A percentile compares a stretch with the other conserved stretches of the same genome.
Evolutionary conservation across 2,888 invertebrate species (phyloP).

Genomic region (Oscheius sp.): DNA sequence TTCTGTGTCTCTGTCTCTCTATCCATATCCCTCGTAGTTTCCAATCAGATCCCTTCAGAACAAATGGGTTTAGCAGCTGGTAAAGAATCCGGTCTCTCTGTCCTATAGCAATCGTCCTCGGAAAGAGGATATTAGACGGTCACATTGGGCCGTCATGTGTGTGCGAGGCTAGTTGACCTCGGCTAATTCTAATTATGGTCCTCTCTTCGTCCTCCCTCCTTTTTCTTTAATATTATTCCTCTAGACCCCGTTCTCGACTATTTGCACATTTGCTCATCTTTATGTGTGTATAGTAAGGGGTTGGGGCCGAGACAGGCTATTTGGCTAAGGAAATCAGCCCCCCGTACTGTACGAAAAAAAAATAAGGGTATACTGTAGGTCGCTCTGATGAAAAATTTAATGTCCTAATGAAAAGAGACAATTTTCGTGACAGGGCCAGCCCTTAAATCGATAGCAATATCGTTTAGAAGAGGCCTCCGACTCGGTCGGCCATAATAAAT

Average conservation of each 20-base stretch:
- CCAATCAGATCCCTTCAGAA: too few species aligned
- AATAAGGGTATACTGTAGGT: neutral
- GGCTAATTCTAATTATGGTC: slow-evolving; percentile 33
- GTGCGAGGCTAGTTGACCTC: slow-evolving; percentile 25
- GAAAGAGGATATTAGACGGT: neutral
- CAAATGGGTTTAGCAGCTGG: too few species aligned
- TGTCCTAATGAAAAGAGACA: too few species aligned
- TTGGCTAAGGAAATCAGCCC: slow-evolving; percentile 23
- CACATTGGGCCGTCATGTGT: neutral
- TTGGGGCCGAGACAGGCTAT: slow-evolving; percentile 13
- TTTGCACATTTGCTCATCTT: slow-evolving; percentile 38
- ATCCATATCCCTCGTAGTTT: neutral
- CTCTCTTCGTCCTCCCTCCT: neutral
- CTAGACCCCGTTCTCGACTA: neutral
- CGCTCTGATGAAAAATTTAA: too few species aligned
- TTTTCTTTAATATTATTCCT: neutral
- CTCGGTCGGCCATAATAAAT: slow-evolving; percentile 38
- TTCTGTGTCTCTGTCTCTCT: too few species aligned
- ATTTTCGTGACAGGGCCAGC: neutral
- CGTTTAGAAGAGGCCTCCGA: slow-evolving; percentile 33
- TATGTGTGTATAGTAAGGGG: slow-evolving; percentile 28
- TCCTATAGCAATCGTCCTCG: neutral
- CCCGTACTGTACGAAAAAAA: slow-evolving; percentile 25
- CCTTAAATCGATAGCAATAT: slow-evolving; percentile 38
- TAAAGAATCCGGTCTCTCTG: neutral